A percentile compares a stretch with the other conserved stretches of the same genome.
Evolutionary conservation across 1,140 invertebrate species (phyloP).

Genomic region (Caerostris darwini): DNA sequence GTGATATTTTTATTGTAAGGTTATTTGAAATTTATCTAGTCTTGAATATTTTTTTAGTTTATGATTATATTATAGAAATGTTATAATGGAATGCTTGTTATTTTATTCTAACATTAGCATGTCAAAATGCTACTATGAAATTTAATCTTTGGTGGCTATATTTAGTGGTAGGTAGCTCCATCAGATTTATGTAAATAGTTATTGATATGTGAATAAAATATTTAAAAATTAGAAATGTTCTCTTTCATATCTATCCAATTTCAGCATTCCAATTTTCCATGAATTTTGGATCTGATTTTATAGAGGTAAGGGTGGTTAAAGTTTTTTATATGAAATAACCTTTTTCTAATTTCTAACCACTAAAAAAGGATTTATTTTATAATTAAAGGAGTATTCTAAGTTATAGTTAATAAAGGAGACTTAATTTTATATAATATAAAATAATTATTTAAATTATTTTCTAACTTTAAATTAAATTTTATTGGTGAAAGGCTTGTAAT

Average conservation of each 20-base stretch:
- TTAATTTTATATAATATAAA: too few relatives aligned
- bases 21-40: slow-evolving; percentile 75
- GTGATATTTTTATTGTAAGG: slow-evolving; percentile 57
- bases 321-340: background rate
- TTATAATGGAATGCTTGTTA: slow-evolving; percentile 66
- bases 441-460: too few relatives aligned
- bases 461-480: too few relatives aligned
- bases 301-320: background rate
- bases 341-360: background rate
- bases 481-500: too few relatives aligned
- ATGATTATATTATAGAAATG: slow-evolving; percentile 72
- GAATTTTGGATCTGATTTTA: background rate
- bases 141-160: slow-evolving; percentile 68
- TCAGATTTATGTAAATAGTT: slow-evolving; percentile 74
- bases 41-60: slow-evolving; percentile 76
- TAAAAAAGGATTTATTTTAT: background rate
- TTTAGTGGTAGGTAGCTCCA: slow-evolving; percentile 78
- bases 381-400: too few relatives aligned
- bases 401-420: too few relatives aligned
- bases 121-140: slow-evolving; percentile 38
- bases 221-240: slow-evolving; percentile 56
- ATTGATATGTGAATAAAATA: slow-evolving; percentile 71
- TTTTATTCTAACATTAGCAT: slow-evolving; percentile 45
- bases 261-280: background rate
- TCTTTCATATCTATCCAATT: background rate